Percentiles rank a stretch among this genome's conserved stretches.
Evolutionary conservation across 2,888 invertebrate genomes (phyloP).

Genomic region (Meteorus colon): DNA sequence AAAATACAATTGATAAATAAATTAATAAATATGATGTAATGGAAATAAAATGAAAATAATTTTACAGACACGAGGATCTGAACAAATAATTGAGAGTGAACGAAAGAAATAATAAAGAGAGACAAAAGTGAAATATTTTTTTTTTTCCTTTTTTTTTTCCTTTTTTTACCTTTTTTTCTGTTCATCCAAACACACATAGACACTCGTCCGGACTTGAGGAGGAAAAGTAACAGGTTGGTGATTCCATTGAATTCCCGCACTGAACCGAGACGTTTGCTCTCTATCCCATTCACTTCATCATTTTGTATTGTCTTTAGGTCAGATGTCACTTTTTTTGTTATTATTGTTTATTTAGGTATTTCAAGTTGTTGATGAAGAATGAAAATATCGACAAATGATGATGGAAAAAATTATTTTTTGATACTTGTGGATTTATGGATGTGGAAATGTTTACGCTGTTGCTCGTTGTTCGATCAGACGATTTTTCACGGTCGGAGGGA

Average conservation of each 20-base stretch:
- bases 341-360: constrained; percentile 8
- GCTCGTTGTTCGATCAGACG: neutral
- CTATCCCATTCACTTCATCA: constrained; percentile 5
- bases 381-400: too few species aligned
- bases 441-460: neutral
- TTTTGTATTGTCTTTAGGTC: constrained; percentile 19
- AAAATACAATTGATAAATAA: neutral
- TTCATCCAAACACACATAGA: constrained; percentile 7
- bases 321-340: neutral
- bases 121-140: neutral
- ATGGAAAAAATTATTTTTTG: neutral
- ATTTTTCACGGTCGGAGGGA: constrained; percentile 29
- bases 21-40: neutral
- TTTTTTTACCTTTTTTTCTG: constrained; percentile 20
- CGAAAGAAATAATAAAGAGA: neutral
- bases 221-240: constrained; percentile 70
- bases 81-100: neutral
- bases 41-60: neutral
- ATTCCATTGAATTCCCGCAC: constrained; percentile 52
- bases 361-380: neutral
- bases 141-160: neutral
- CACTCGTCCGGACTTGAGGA: constrained; percentile 25
- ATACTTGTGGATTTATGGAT: neutral
- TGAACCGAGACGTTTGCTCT: constrained; percentile 8
- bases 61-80: neutral